Percentiles rank a stretch among this genome's conserved stretches.
Conservation (phyloP, 1,140 invertebrate species). For the Dendroctonus valens region DNA sequence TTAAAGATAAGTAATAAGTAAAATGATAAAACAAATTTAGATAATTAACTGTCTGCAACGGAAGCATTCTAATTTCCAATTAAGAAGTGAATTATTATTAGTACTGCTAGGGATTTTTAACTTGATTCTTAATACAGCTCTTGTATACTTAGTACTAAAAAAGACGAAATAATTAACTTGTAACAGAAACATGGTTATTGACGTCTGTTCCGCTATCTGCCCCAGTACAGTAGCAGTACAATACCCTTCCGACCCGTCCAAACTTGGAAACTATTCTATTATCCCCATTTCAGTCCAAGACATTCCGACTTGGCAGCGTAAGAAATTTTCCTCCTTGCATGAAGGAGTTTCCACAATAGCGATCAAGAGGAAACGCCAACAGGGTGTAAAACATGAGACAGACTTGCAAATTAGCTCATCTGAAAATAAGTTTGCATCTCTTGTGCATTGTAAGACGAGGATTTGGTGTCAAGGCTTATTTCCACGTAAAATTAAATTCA, state of each 20-base stretch:
- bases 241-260: constrained; percentile 1
- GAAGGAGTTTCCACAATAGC: constrained; percentile 28
- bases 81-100: too few relatives aligned
- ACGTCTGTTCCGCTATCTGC: constrained; percentile 4
- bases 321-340: constrained; percentile 26
- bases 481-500: too few relatives aligned
- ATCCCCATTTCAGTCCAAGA: constrained; percentile 19
- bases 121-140: too few relatives aligned
- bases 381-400: constrained; percentile 28
- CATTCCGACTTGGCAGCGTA: constrained; percentile 20
- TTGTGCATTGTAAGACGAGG: too few relatives aligned
- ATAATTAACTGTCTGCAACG: too few relatives aligned
- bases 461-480: too few relatives aligned
- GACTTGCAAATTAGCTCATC: constrained; percentile 32
- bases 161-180: not conserved
- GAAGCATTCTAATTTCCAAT: too few relatives aligned
- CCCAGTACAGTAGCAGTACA: constrained; percentile 2
- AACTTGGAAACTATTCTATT: constrained; percentile 16
- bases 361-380: constrained; percentile 23
- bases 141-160: too few relatives aligned
- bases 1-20: too few relatives aligned
- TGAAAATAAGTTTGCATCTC: too few relatives aligned
- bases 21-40: too few relatives aligned
- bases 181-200: not conserved
- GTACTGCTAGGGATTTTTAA: too few relatives aligned